phyloP scores from a whole-genome alignment of 1,140 invertebrate species.

The Araneus ventricosus region DNA sequence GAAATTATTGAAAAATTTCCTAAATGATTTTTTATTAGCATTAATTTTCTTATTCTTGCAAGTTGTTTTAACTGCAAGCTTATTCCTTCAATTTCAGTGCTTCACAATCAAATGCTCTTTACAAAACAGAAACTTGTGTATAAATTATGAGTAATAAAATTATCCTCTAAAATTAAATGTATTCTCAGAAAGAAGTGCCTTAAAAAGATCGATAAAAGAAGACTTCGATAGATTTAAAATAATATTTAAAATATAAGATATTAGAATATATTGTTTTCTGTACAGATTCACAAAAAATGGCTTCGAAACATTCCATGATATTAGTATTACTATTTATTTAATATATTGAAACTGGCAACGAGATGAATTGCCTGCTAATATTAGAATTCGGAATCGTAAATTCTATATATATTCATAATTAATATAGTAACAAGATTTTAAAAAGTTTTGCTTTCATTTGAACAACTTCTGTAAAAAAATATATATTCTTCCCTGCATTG shows the following conservation, averaged over 20 bases:
- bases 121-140: conserved; percentile 4
- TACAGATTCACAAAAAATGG: background rate
- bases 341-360: background rate
- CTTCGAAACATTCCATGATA: conserved; percentile 5
- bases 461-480: no score
- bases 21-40: background rate
- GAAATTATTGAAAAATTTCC: background rate
- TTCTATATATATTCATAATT: background rate
- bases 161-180: background rate
- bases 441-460: no score
- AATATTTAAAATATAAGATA: no score
- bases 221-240: no score
- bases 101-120: background rate
- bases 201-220: no score
- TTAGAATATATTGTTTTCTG: background rate
- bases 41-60: background rate
- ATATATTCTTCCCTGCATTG: no score
- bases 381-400: background rate
- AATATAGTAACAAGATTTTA: no score
- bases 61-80: no score
- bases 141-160: background rate
- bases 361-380: background rate
- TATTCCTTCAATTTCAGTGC: background rate
- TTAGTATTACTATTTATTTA: background rate
- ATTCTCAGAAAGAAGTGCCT: no score